phyloP scores from a whole-genome alignment of 2,797 vertebrate genomes.

The Takifugu rubripes region DNA sequence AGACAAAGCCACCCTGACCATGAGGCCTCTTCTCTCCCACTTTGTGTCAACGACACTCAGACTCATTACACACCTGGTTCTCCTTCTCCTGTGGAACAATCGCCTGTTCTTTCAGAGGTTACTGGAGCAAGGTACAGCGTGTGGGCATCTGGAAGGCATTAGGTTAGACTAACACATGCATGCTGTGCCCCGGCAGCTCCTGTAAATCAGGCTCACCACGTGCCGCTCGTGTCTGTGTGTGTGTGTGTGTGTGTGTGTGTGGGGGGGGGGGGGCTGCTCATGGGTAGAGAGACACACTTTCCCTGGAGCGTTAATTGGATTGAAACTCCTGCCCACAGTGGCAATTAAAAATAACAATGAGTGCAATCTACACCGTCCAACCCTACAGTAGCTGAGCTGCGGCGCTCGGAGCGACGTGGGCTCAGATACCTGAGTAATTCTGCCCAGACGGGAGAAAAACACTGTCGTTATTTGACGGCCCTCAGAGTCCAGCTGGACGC shows the following conservation, averaged over 20 bases:
- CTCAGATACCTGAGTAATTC: background rate
- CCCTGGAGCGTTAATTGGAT: constrained; percentile 32
- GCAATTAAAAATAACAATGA: constrained; percentile 37
- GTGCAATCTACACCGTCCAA: constrained; percentile 2
- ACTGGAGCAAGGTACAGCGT: constrained; percentile 23
- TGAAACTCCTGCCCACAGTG: constrained; percentile 16
- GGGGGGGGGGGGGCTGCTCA: constrained; percentile 3
- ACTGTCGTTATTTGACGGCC: too few relatives aligned
- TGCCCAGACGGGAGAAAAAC: background rate
- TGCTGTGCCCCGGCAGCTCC: constrained; percentile 56
- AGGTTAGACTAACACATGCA: constrained; percentile 46
- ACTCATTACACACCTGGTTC: constrained; percentile 46
- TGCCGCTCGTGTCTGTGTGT: constrained; percentile 16
- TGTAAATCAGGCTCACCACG: constrained; percentile 44
- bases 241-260: constrained; percentile 10
- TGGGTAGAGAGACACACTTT: constrained; percentile 17
- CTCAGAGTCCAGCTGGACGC: background rate
- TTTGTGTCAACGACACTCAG: background rate
- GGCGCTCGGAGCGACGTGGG: background rate
- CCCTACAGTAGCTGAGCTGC: background rate
- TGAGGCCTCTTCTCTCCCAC: too few relatives aligned
- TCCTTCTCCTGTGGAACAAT: constrained; percentile 57
- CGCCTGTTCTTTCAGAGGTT: constrained; percentile 35
- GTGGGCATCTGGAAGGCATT: constrained; percentile 65
- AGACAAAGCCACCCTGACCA: background rate